Conservation (phyloP, 1,140 invertebrate genomes). For the Hypothenemus hampei region DNA sequence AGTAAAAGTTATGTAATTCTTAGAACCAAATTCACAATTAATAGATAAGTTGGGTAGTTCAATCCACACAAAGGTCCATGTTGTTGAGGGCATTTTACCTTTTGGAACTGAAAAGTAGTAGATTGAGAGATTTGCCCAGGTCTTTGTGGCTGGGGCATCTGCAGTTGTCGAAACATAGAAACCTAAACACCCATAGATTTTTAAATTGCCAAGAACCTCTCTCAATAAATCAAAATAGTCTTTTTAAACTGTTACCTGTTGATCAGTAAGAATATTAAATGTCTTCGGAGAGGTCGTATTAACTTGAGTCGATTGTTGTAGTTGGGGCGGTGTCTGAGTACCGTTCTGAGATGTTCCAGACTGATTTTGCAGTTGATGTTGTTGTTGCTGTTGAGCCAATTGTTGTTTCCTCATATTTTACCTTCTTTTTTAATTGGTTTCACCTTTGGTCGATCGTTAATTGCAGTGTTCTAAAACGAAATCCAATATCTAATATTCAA, state of each 20-base stretch:
- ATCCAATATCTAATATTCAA: background rate
- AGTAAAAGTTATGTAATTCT: background rate
- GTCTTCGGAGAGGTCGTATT: conserved; percentile 24
- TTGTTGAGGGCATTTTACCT: conserved; percentile 14
- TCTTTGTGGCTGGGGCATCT: conserved; percentile 27
- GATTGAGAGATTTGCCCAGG: conserved; percentile 7
- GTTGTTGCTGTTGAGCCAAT: conserved; percentile 38
- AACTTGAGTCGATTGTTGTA: conserved; percentile 23
- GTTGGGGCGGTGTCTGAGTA: conserved; percentile 44
- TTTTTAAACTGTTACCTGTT: conserved; percentile 13
- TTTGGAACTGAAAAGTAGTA: conserved; percentile 14
- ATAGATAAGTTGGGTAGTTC: too few relatives aligned
- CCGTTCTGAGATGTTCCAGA: conserved; percentile 43
- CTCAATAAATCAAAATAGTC: background rate
- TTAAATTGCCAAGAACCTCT: background rate
- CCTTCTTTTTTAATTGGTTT: conserved; percentile 75
- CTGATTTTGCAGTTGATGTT: conserved; percentile 43
- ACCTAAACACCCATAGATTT: conserved; percentile 4
- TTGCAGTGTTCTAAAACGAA: conserved; percentile 59
- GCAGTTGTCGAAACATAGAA: conserved; percentile 33
- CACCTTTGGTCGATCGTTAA: conserved; percentile 73
- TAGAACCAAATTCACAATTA: background rate
- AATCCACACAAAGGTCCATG: background rate
- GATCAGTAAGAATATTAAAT: conserved; percentile 28
- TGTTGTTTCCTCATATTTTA: conserved; percentile 54